A percentile compares a stretch with the other conserved stretches of the same genome.
phyloP scores from a whole-genome alignment of 2,797 vertebrate genomes.

The Platalea minor region DNA sequence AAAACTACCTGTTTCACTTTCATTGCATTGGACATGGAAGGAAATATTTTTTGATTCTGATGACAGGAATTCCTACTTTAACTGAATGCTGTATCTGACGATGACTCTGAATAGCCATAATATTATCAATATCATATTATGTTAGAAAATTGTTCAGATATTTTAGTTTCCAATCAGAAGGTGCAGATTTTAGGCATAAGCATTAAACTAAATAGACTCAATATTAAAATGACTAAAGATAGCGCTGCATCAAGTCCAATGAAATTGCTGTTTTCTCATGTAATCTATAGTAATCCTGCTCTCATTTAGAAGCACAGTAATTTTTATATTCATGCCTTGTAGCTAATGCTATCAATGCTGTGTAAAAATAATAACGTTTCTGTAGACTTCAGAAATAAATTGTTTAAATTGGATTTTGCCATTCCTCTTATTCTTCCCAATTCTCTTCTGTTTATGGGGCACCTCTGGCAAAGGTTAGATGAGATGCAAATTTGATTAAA shows the following conservation, averaged over 20 bases:
- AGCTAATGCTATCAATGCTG: neutral
- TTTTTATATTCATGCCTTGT: slow-evolving; percentile 28
- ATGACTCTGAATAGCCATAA: neutral
- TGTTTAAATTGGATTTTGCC: slow-evolving; percentile 34
- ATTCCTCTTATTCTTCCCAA: slow-evolving; percentile 2
- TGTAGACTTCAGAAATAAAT: slow-evolving; percentile 32
- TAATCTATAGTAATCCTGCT: neutral
- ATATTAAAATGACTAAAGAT: slow-evolving; percentile 33
- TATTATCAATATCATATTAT: neutral
- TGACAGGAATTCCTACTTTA: slow-evolving; percentile 4
- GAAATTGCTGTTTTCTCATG: neutral
- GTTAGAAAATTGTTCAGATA: neutral
- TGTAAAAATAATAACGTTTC: slow-evolving; percentile 19
- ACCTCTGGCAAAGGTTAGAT: slow-evolving; percentile 30
- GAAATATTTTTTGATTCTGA: neutral
- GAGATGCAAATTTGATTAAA: slow-evolving; percentile 2
- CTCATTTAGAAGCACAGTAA: neutral
- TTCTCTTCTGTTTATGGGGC: neutral
- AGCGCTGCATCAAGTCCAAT: neutral
- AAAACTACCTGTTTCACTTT: slow-evolving; percentile 8
- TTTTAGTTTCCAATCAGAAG: slow-evolving; percentile 3
- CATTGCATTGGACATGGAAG: neutral
- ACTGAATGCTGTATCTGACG: neutral
- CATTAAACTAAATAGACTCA: neutral
- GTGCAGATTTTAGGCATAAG: neutral